Conservation (phyloP, 2,113 vertebrate species). For the Dermatemys mawii region DNA sequence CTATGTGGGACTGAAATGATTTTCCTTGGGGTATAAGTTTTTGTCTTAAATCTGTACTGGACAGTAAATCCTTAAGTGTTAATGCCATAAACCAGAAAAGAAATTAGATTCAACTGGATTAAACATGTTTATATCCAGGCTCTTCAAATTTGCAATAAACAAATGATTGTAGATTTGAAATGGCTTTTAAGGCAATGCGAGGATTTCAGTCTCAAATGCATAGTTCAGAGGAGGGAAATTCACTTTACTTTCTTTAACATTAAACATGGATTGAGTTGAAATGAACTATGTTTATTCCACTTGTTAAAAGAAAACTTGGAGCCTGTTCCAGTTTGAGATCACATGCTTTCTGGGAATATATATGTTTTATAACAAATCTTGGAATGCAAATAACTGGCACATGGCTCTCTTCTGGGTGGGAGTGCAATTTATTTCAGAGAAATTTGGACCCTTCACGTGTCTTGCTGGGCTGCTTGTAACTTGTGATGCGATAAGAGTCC, state of each 20-base stretch:
- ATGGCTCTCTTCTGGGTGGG: conserved; percentile 9
- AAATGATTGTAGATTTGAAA: conserved; percentile 43
- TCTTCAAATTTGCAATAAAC: neutral
- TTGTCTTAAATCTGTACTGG: neutral
- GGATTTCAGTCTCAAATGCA: conserved; percentile 18
- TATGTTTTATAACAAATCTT: conserved; percentile 55
- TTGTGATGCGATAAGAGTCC: conserved; percentile 4
- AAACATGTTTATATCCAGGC: conserved; percentile 26
- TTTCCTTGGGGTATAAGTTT: neutral
- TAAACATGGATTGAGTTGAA: conserved; percentile 50
- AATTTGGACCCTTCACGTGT: neutral
- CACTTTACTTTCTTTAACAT: conserved; percentile 55
- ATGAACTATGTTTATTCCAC: conserved; percentile 70
- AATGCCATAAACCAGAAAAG: neutral
- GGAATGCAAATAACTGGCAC: conserved; percentile 53
- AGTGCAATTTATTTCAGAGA: conserved; percentile 40
- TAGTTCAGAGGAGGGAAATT: conserved; percentile 30
- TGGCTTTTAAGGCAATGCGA: conserved; percentile 4
- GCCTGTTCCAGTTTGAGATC: conserved; percentile 44
- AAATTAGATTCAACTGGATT: neutral
- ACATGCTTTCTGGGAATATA: conserved; percentile 55
- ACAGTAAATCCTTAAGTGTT: neutral
- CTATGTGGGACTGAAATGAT: neutral
- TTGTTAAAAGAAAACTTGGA: conserved; percentile 70
- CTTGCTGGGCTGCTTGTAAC: conserved; percentile 9